Base-by-base conservation (phyloP, 2,888 invertebrate species). In the Scaptomyza cyrtandrae region DNA sequence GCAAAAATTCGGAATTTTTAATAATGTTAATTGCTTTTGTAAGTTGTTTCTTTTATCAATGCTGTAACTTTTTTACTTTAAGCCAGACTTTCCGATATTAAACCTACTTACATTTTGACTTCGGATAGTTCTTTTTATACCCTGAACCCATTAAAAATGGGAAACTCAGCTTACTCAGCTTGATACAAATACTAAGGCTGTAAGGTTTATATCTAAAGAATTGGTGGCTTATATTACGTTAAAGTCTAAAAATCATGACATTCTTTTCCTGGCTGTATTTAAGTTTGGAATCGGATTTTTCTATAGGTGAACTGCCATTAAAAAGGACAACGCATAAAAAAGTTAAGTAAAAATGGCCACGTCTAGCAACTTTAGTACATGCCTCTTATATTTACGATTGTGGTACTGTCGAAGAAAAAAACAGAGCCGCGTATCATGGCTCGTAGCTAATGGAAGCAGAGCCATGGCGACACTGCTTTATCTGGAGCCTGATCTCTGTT, bases 341-440 rank as follows among this genome's bases (percentile, higher is more conserved):
- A 33, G 14, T 24, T 9, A 3, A n/a, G 29, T 50, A 62, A 80
- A 58, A 69, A 66, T 64, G 3, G 61, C 61, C 45, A 50, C 61
- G 39, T 16, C 10, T 5, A 16, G 37, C 53, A 39, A 19, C 24
- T 14, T 35, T 35, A 35, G 16, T 49, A 54, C 41, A 49, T 56
- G 63, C 58, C 54, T 60, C 49, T 65, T 64, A 67, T 64, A 69
- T 86, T 73, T 71, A 79, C 68, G 75, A 69, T 58, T 63, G 71
- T 68, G 53, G 27, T 4, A 41, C 41, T 61, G 50, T 39, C 57
- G 50, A 53, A 62, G 35, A 31, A 6, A 44, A 43, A 43, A 37
- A 9, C 14, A 9, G 39, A 39, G 35, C 48, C 13, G 54, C 33
- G 14, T 41, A 31, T 7, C 2, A 4, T 11, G 35, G 9, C n/a